These are phyloP conservation scores for Phyllostomus hastatus DNA, from an alignment of 2,113 vertebrate species.

Conservation along the genomic window DNA sequence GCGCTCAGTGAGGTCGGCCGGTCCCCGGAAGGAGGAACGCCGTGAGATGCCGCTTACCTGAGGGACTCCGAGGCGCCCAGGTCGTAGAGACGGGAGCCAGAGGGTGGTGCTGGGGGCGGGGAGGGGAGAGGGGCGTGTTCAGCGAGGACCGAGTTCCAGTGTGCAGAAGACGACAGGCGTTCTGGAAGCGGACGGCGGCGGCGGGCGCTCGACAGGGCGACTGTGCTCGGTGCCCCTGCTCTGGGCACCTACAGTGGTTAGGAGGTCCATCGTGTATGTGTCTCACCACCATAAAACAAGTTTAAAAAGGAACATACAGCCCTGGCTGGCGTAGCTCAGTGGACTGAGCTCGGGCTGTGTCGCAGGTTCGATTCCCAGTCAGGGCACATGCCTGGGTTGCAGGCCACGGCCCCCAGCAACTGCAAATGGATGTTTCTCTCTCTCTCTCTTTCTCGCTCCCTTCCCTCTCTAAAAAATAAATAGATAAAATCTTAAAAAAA, in stretches of 20 bases:
- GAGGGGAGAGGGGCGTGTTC: background rate
- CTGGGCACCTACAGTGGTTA: background rate
- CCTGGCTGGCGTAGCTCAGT: too few relatives aligned
- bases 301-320: background rate
- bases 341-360: too few relatives aligned
- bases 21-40: background rate
- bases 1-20: background rate
- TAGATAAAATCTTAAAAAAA: too few relatives aligned
- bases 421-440: too few relatives aligned
- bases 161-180: background rate
- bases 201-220: accelerated
- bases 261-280: background rate
- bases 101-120: too few relatives aligned
- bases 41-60: accelerated
- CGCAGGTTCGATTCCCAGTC: too few relatives aligned
- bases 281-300: background rate
- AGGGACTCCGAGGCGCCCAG: background rate
- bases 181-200: background rate
- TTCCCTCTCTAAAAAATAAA: too few relatives aligned
- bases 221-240: background rate
- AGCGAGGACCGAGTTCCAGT: background rate
- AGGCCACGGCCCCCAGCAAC: too few relatives aligned
- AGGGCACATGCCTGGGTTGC: too few relatives aligned
- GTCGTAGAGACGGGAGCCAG: background rate
- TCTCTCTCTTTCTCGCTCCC: too few relatives aligned